phyloP scores from a whole-genome alignment of 1,140 invertebrate genomes.

The Babylonia areolata region DNA sequence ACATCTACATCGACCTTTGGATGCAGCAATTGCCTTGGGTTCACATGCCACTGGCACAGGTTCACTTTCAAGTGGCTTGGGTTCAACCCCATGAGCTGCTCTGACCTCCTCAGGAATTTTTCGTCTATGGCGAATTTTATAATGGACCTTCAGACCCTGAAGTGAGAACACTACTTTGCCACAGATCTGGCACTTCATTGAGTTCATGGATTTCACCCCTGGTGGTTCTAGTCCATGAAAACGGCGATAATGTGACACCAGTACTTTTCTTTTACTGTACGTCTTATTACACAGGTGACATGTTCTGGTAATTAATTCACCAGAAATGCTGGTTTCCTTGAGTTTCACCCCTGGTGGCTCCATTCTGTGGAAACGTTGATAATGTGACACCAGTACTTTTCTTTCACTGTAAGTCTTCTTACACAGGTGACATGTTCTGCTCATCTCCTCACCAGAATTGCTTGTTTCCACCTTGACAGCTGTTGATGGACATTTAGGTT shows the following conservation, averaged over 20 bases:
- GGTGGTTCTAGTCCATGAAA: background rate
- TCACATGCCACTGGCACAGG: background rate
- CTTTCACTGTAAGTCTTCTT: background rate
- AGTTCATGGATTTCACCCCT: background rate
- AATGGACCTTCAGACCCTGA: conserved; percentile 3
- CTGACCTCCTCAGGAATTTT: background rate
- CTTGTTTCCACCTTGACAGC: background rate
- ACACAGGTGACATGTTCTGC: background rate
- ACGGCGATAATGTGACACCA: background rate
- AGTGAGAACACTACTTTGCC: background rate
- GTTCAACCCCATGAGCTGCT: background rate
- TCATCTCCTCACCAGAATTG: background rate
- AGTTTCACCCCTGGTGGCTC: background rate
- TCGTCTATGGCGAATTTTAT: background rate
- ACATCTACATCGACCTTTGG: background rate
- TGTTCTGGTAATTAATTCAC: no score
- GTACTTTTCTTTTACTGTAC: background rate
- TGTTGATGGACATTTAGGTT: background rate
- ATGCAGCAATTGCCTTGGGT: background rate
- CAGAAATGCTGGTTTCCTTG: background rate
- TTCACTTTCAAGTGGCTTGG: background rate
- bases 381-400: background rate
- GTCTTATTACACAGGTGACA: background rate
- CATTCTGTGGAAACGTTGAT: background rate
- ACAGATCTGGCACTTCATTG: background rate